Percentiles rank a stretch among this genome's conserved stretches.
Evolutionary conservation across 1,140 invertebrate genomes (phyloP).

Genomic region (Drosophila santomea): DNA sequence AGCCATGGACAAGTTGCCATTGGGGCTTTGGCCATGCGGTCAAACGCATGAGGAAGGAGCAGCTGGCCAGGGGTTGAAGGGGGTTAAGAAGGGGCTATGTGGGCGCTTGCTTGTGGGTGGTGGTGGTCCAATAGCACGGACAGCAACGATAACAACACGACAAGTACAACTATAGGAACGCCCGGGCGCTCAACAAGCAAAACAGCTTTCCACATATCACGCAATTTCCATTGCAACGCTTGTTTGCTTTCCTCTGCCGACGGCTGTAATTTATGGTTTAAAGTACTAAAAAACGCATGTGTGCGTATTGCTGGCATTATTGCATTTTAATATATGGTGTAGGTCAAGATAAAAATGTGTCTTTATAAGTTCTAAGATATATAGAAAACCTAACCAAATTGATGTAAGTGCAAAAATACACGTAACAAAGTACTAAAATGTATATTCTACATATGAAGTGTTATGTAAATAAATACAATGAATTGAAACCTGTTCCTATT

Average conservation of each 20-base stretch:
- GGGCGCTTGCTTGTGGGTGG: not conserved
- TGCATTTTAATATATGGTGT: conserved; percentile 40
- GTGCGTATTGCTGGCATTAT: conserved; percentile 19
- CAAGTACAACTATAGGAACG: conserved; percentile 43
- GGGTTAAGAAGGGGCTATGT: not conserved
- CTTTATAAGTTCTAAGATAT: too few species aligned
- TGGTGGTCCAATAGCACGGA: conserved; percentile 36
- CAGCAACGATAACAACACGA: conserved; percentile 67
- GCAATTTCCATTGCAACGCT: conserved; percentile 62
- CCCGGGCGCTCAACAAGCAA: conserved; percentile 62
- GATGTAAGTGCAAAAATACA: too few species aligned
- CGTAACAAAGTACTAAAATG: too few species aligned
- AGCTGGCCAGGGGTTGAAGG: not conserved
- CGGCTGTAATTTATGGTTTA: conserved; percentile 67
- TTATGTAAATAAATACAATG: too few species aligned
- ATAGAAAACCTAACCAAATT: too few species aligned
- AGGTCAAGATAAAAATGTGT: not conserved
- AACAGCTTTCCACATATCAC: conserved; percentile 74
- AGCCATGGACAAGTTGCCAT: conserved; percentile 61
- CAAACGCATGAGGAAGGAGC: conserved; percentile 9
- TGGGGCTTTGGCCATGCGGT: conserved; percentile 36
- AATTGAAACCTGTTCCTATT: not conserved
- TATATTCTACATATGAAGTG: too few species aligned
- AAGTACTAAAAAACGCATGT: conserved; percentile 38
- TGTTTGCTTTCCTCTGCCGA: conserved; percentile 37